Percentiles rank a stretch among this genome's conserved stretches.
Conservation (phyloP, 2,797 vertebrate species). For the Microcaecilia unicolor region DNA sequence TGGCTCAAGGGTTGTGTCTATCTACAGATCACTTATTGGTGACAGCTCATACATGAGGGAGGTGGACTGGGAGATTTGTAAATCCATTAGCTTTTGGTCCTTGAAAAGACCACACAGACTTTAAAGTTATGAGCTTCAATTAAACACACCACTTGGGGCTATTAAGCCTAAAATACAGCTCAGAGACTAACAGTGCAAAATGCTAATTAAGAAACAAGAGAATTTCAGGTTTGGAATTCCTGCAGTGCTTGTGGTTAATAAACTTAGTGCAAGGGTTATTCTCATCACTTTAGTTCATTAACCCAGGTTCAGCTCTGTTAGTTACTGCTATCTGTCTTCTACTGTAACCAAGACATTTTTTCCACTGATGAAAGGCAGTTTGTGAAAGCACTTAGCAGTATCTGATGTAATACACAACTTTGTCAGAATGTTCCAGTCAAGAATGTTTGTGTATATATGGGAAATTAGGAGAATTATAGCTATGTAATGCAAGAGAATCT, state of each 20-base stretch:
- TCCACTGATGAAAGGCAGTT: neutral
- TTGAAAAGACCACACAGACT: slow-evolving; percentile 18
- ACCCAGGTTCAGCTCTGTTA: neutral
- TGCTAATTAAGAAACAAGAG: neutral
- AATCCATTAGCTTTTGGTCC: slow-evolving; percentile 25
- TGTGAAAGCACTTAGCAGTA: neutral
- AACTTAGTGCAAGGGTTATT: neutral
- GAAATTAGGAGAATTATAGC: no score
- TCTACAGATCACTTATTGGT: no score
- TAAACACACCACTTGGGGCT: slow-evolving; percentile 19
- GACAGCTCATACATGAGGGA: neutral
- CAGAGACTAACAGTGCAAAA: neutral
- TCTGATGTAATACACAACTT: neutral
- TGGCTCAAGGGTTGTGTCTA: no score
- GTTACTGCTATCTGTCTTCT: neutral
- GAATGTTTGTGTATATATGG: no score
- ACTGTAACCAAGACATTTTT: neutral
- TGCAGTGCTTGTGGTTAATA: neutral
- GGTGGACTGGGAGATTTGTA: slow-evolving; percentile 5
- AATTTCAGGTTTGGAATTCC: neutral
- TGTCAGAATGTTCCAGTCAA: no score
- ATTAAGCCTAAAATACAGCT: neutral
- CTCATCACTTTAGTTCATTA: neutral
- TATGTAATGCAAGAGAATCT: no score
- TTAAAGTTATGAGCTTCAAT: slow-evolving; percentile 23